Conservation (phyloP, 2,113 vertebrate species). For the Dasyornis broadbenti region DNA sequence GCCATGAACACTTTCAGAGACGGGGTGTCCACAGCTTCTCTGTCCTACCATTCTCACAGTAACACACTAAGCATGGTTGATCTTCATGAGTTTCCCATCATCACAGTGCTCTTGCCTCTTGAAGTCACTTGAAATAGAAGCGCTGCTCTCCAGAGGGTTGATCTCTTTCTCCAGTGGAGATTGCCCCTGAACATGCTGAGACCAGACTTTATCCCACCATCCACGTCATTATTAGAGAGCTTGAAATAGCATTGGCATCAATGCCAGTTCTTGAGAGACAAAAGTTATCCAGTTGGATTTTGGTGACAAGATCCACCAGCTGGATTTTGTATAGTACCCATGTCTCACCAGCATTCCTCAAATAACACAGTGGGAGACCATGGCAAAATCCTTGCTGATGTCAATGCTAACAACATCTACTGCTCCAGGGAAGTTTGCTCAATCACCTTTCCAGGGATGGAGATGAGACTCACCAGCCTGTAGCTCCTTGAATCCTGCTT, state of each 20-base stretch:
- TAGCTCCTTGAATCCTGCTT: background rate
- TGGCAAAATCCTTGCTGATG: background rate
- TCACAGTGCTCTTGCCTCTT: background rate
- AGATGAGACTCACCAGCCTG: background rate
- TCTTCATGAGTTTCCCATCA: background rate
- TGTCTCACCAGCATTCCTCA: background rate
- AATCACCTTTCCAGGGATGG: background rate
- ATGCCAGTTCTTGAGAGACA: background rate
- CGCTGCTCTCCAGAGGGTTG: background rate
- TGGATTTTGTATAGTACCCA: background rate
- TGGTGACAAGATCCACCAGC: too few species aligned
- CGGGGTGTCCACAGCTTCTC: background rate
- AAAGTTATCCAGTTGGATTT: too few species aligned
- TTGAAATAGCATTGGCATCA: background rate
- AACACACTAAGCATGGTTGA: background rate
- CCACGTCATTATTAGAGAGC: background rate
- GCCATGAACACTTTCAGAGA: background rate
- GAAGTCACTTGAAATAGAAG: background rate
- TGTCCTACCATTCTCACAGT: background rate
- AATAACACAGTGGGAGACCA: background rate
- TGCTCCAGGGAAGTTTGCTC: background rate
- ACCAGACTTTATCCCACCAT: background rate
- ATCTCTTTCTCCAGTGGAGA: background rate
- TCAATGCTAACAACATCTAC: accelerated
- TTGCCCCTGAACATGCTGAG: background rate